Evolutionary conservation across 2,113 vertebrate species (phyloP).

Genomic region (Isurus oxyrinchus): DNA sequence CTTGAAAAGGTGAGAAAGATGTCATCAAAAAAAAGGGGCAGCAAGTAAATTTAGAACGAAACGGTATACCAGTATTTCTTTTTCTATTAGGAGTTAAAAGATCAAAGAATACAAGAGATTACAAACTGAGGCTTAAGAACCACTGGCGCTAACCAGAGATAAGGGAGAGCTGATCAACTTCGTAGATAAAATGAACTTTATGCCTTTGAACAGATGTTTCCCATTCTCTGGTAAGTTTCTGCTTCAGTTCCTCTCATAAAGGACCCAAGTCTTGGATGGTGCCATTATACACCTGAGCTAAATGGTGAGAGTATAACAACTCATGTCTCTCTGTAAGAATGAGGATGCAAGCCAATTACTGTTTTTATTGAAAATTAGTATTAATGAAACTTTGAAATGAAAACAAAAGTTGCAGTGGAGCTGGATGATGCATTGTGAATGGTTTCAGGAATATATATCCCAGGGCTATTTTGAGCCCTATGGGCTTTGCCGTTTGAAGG

Average conservation of each 20-base stretch:
- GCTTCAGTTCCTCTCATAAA: not conserved
- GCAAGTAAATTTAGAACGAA: not conserved
- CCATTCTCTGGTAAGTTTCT: not conserved
- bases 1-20: not conserved
- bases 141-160: not conserved
- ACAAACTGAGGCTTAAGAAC: not conserved
- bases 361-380: not conserved
- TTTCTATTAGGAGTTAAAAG: not conserved
- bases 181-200: not conserved
- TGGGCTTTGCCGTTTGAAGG: not conserved
- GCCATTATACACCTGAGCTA: not conserved
- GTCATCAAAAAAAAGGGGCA: not conserved
- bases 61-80: not conserved
- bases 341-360: not conserved
- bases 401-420: not conserved
- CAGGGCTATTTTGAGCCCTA: not conserved
- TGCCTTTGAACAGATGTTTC: slow-evolving; percentile 8
- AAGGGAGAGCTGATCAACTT: not conserved
- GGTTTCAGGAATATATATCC: not conserved
- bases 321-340: not conserved
- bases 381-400: not conserved
- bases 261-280: not conserved
- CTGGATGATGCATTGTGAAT: not conserved
- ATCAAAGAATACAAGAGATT: not conserved
- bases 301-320: not conserved